Evolutionary conservation across 2,888 invertebrate genomes (phyloP), one percentile per base, ranked within the genome.

Genomic region (Dicranocentrus wangi): DNA sequence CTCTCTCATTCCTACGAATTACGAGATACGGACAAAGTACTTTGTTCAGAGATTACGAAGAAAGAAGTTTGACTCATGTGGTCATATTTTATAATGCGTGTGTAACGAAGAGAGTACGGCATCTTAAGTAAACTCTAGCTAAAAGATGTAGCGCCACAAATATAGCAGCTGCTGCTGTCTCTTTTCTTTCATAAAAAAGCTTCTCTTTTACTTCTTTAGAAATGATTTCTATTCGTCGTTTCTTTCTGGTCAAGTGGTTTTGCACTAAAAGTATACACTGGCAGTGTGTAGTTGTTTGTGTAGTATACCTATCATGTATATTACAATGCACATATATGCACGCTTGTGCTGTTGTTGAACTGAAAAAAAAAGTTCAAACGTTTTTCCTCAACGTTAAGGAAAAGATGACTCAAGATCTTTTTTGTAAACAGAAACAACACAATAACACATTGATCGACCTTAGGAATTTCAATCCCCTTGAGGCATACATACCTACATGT

Each of bases 341-440:
- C 3, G 25, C 13, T 55, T 21, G 3, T 43, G 42, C 10, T 15
- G 65, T 21, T 65, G 42, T 13, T 39, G 39, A 42, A 43, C 43
- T 65, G 65, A n/a, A 43, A 65, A 61, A 27, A 32, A 15, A 61
- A 61, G 17, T 65, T 10, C 23, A 65, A 65, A 65, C 65, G 65
- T 42, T 65, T 58, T 51, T 51, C 51, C 19, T 51, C 47, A 15
- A 47, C 47, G 17, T 47, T 7, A 7, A 47, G 47, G 32, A 28
- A 21, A 42, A 65, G 32, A 65, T 65, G 65, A 42, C 65, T 27
- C 25, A 61, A 27, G 15, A 23, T 47, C n/a, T n/a, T 47, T n/a
- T 47, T 61, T 28, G 60, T 25, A 28, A 61, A 27, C 2, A 61
- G 60, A 13, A 23, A 65, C 42, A 65, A 65, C 43, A n/a, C n/a